phyloP scores from a whole-genome alignment of 1,140 invertebrate species.

The Daktulosphaira vitifoliae region DNA sequence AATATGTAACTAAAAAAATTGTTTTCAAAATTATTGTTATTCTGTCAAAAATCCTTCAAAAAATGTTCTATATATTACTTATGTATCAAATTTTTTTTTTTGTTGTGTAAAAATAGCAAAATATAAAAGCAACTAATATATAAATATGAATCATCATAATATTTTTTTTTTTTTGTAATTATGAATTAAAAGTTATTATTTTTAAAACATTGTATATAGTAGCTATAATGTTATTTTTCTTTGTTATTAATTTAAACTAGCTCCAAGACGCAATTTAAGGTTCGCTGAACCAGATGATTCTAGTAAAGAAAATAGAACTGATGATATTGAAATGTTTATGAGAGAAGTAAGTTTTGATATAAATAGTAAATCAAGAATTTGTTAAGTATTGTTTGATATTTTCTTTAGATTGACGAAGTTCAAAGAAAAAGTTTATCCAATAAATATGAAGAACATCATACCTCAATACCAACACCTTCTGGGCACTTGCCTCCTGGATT shows the following conservation, averaged over 20 bases:
- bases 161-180: too few species aligned
- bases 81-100: too few species aligned
- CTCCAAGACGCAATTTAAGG: slow-evolving; percentile 5
- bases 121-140: too few species aligned
- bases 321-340: slow-evolving; percentile 32
- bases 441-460: slow-evolving; percentile 43
- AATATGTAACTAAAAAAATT: too few species aligned
- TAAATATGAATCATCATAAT: too few species aligned
- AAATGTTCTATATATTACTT: too few species aligned
- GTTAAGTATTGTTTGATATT: background rate
- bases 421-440: slow-evolving; percentile 71
- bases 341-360: slow-evolving; percentile 7
- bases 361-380: background rate
- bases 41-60: too few species aligned
- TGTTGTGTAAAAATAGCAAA: too few species aligned
- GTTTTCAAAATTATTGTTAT: too few species aligned
- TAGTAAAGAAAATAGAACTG: slow-evolving; percentile 26
- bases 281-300: slow-evolving; percentile 15
- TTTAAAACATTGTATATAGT: background rate
- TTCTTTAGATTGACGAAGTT: slow-evolving; percentile 61
- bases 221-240: background rate
- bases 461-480: slow-evolving; percentile 37
- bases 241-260: background rate
- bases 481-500: slow-evolving; percentile 38
- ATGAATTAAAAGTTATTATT: background rate